Base-by-base conservation (phyloP, 2,113 vertebrate genomes). In the Neolamprologus sp. region DNA sequence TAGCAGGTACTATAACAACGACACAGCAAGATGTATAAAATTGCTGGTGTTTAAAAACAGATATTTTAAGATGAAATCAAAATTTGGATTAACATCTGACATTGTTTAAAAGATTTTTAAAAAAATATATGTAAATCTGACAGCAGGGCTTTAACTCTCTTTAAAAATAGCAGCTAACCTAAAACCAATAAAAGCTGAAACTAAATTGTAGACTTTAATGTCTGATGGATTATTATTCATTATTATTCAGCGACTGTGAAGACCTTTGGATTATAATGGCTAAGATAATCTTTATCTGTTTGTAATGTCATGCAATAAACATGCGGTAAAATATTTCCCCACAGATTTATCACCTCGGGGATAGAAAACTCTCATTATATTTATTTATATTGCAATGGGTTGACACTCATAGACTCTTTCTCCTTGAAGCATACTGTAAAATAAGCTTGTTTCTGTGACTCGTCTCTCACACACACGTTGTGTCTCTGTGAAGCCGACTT, bases 401-500 rank as follows among this genome's bases (percentile, higher is more conserved):
- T 78, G 47, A 57, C 57, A 85, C 71, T 82, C 47, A 82, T 16
- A 19, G 17, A 45, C 13, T 40, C 28, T 80, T 86, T 79, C 28
- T 63, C 85, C 37, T 53, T 37, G 63, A 30, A 87, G 87, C 42
- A 58, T 23, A 40, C 47, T 53, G 80, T 21, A 78, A 85, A 81
- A 79, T 63, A 82, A 85, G 68, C 86, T 86, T 12, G 57, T 73
- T 37, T 87, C 75, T 9, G 75, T 57, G 55, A 80, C 84, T 80
- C 53, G 85, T 86, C 83, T 84, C 63, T 75, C 60, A 83, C 80
- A 84, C 75, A 65, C 60, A 10, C 30, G 9, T 16, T 17, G 55
- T 81, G 42, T 82, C 60, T 85, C 65, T 83, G 88, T 83, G 87
- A 86, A 89, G 87, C 89, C 26, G 28, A 81, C 78, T 82, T 54